Percentiles rank a stretch among this genome's conserved stretches.
Conservation (phyloP, 2,797 vertebrate genomes). For the Miopithecus talapoin region DNA sequence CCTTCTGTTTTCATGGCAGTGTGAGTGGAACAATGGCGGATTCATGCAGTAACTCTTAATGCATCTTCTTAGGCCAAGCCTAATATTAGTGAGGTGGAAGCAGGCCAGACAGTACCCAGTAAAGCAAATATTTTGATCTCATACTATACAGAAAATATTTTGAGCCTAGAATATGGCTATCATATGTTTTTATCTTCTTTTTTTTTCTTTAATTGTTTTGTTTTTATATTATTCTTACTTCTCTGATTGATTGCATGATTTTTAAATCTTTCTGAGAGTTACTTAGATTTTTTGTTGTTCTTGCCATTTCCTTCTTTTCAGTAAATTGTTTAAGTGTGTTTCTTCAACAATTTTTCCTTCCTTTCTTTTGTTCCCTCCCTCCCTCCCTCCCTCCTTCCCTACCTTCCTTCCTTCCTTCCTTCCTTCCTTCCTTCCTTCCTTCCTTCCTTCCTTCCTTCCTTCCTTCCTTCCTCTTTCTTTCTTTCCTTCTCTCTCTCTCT, state of each 20-base stretch:
- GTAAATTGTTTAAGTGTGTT: neutral
- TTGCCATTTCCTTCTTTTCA: neutral
- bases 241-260: neutral
- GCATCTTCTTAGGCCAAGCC: neutral
- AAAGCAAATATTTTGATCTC: neutral
- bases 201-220: neutral
- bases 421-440: too few species aligned
- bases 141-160: neutral
- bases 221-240: neutral
- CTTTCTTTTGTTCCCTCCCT: too few species aligned
- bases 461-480: too few species aligned
- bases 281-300: neutral
- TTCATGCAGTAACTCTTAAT: neutral
- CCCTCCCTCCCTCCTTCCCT: accelerated
- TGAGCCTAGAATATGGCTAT: neutral
- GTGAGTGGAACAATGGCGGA: neutral
- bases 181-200: neutral
- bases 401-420: accelerated
- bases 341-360: neutral
- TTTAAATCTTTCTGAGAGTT: neutral
- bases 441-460: too few species aligned
- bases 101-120: accelerated
- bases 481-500: too few species aligned
- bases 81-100: neutral
- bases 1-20: neutral